Evolutionary conservation across 2,797 vertebrate species (phyloP), one percentile per base, ranked within the genome.

Genomic region (Danionella dracula): DNA sequence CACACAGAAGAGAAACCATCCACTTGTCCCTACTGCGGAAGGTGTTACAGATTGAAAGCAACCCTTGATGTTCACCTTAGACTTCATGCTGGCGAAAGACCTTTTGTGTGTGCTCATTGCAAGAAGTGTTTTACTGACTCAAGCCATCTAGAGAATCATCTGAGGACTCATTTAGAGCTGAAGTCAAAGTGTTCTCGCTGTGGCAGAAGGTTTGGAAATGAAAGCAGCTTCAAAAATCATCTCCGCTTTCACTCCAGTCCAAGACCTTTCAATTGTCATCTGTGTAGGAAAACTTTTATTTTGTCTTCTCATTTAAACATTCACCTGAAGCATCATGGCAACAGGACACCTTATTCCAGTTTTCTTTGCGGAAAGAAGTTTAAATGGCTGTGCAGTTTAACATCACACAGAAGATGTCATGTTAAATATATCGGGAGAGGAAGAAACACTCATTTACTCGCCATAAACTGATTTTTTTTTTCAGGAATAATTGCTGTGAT

Each of bases 341-440:
- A 38, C 20, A 55, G 23, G 13, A 55, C 19, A 55, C 51, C 12
- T 8, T 55, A 55, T 55, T 15, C 38, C 19, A 37, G 51, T 15
- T 55, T n/a, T 40, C n/a, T 10, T 17, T 55, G 51, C 23, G 6
- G 19, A 27, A 55, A 55, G 20, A 40, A 9, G 21, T 55, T 55
- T 55, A 55, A 38, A 38, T 55, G 51, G 51, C 51, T 55, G 1
- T 55, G 51, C 20, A 27, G 38, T 40, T 55, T 55, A 27, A 38
- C 34, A 40, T 38, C 34, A 20, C 51, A 55, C 20, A 37, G 10
- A 9, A 40, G 51, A 27, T 55, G 37, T 55, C 51, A 55, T 55
- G 4, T 23, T n/a, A n/a, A n/a, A n/a, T n/a, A n/a, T n/a, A n/a
- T n/a, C n/a, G n/a, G n/a, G n/a, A n/a, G n/a, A n/a, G n/a, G n/a